A percentile compares a stretch with the other conserved stretches of the same genome.
Conservation (phyloP, 2,888 invertebrate species). For the Andrena fulva region DNA sequence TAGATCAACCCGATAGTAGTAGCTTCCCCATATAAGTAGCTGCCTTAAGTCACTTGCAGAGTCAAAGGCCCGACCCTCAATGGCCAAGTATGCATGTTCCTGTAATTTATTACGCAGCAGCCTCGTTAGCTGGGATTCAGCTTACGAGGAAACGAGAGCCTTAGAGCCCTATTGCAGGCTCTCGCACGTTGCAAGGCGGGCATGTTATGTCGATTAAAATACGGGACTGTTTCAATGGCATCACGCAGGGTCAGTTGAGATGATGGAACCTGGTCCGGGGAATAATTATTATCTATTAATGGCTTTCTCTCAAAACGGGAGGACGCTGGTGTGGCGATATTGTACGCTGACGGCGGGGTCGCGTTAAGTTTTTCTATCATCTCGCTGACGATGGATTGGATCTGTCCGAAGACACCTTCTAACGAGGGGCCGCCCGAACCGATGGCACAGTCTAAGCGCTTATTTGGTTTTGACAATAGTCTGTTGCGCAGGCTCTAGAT, state of each 20-base stretch:
- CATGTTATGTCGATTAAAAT: neutral
- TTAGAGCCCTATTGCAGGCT: neutral
- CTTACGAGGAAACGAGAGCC: neutral
- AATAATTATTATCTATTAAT: too few species aligned
- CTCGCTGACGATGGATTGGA: neutral
- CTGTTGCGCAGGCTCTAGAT: neutral
- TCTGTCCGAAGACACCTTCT: neutral
- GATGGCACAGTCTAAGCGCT: too few species aligned
- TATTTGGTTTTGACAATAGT: neutral
- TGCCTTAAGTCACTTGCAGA: too few species aligned
- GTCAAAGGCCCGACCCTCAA: too few species aligned
- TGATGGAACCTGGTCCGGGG: neutral
- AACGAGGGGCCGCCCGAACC: too few species aligned
- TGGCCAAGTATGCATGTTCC: neutral
- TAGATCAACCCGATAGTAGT: neutral
- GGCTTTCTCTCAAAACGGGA: neutral
- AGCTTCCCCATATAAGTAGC: neutral
- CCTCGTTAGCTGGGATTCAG: too few species aligned
- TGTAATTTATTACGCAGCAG: neutral
- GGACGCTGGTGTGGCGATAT: neutral
- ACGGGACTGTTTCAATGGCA: neutral
- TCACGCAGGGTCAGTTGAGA: neutral
- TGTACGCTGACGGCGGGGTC: neutral
- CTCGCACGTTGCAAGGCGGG: neutral
- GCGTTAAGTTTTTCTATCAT: neutral